phyloP scores from a whole-genome alignment of 2,113 vertebrate species.

The Gyps fulvus region DNA sequence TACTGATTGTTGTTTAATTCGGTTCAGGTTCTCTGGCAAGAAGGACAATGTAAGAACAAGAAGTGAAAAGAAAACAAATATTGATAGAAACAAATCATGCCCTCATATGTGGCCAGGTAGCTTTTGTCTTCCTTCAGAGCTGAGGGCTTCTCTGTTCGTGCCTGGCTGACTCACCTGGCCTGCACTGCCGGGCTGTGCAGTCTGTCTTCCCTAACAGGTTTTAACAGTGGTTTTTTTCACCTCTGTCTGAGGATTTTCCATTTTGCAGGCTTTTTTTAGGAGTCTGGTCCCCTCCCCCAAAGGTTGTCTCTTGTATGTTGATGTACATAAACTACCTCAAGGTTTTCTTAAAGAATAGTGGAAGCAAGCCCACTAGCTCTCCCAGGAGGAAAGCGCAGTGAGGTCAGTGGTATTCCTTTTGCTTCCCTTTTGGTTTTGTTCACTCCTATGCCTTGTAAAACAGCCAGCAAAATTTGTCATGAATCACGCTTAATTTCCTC shows the following conservation, averaged over 20 bases:
- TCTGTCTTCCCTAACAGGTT: background rate
- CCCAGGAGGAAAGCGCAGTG: conserved; percentile 14
- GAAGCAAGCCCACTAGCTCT: conserved; percentile 16
- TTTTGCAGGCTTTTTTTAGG: background rate
- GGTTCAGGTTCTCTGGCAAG: background rate
- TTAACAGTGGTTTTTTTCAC: background rate
- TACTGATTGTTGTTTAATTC: background rate
- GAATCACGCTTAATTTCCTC: background rate
- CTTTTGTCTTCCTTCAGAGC: background rate
- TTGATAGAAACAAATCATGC: background rate
- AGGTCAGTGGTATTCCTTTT: background rate
- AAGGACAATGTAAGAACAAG: background rate
- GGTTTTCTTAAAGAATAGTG: conserved; percentile 40
- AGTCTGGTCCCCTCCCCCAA: background rate
- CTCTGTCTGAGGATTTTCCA: background rate
- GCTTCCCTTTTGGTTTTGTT: conserved; percentile 1
- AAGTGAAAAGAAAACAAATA: background rate
- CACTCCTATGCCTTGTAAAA: background rate
- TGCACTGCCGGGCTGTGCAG: background rate
- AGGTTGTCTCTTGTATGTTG: background rate
- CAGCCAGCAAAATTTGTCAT: background rate
- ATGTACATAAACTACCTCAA: background rate
- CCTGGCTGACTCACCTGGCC: background rate
- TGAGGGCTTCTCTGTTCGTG: background rate
- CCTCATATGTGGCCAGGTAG: accelerated